A percentile compares a stretch with the other conserved stretches of the same genome.
These are phyloP conservation scores for Cactoblastis cactorum DNA, from an alignment of 2,888 invertebrate species.

Conservation along the genomic window DNA sequence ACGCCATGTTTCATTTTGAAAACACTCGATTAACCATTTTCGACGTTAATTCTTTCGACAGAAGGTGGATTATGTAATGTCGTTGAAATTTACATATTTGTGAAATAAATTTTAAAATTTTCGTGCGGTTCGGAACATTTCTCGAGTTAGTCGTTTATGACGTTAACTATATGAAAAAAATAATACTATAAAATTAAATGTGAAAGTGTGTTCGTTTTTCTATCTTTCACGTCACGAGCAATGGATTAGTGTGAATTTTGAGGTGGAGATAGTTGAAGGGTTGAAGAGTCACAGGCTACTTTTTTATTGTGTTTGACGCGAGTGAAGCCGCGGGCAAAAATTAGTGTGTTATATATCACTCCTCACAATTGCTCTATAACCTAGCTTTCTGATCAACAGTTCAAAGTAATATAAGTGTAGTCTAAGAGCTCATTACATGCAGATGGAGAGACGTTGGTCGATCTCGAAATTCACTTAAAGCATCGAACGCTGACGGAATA, in stretches of 20 bases:
- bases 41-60: not conserved
- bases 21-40: not conserved
- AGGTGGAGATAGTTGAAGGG: too few species aligned
- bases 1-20: slow-evolving; percentile 3
- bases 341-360: too few species aligned
- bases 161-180: too few species aligned
- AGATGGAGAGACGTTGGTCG: slow-evolving; percentile 42
- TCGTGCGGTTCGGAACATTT: not conserved
- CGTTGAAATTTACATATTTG: not conserved
- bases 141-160: not conserved
- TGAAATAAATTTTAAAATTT: slow-evolving; percentile 1
- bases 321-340: too few species aligned
- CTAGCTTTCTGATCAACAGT: not conserved
- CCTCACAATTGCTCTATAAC: slow-evolving; percentile 3
- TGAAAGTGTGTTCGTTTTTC: too few species aligned
- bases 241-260: too few species aligned
- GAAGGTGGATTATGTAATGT: not conserved
- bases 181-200: too few species aligned
- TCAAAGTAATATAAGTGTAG: not conserved
- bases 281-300: too few species aligned
- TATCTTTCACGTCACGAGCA: too few species aligned
- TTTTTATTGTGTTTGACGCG: too few species aligned
- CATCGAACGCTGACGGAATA: slow-evolving; percentile 69
- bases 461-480: slow-evolving; percentile 76
- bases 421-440: slow-evolving; percentile 20